A percentile compares a stretch with the other conserved stretches of the same genome.
Evolutionary conservation across 2,113 vertebrate genomes (phyloP).

Genomic region (Salvelinus alpinus): DNA sequence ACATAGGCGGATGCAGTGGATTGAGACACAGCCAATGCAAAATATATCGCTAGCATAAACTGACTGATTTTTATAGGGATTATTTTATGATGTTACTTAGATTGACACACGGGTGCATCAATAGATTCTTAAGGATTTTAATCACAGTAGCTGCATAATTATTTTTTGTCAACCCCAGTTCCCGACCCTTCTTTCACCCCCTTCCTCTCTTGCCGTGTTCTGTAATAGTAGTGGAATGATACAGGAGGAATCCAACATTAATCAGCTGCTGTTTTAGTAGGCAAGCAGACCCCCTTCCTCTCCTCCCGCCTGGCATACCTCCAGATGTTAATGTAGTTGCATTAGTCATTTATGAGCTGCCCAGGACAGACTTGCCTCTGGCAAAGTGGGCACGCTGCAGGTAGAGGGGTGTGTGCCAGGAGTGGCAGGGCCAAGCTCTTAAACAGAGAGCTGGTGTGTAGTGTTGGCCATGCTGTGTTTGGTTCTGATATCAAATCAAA

Average conservation of each 20-base stretch:
- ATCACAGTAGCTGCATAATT: constrained; percentile 1
- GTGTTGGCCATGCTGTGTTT: neutral
- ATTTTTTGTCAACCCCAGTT: neutral
- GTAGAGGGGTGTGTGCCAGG: constrained; percentile 35
- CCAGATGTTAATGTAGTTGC: constrained; percentile 66
- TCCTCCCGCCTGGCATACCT: constrained; percentile 56
- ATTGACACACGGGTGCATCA: no score
- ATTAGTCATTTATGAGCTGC: constrained; percentile 70
- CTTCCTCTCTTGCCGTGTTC: constrained; percentile 3
- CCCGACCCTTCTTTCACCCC: neutral
- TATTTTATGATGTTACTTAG: no score
- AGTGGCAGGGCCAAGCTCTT: constrained; percentile 26
- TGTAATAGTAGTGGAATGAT: constrained; percentile 53
- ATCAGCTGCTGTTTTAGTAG: constrained; percentile 68
- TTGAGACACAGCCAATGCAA: no score
- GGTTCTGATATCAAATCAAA: neutral
- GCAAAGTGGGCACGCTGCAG: constrained; percentile 41
- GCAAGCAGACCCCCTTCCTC: constrained; percentile 42
- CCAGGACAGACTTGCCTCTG: constrained; percentile 38
- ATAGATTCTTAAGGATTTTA: no score
- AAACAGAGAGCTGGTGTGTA: constrained; percentile 8
- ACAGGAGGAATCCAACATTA: constrained; percentile 70
- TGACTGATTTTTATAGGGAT: no score
- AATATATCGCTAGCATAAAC: no score
- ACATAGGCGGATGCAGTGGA: no score